A percentile compares a stretch with the other conserved stretches of the same genome.
These are phyloP conservation scores for Gorsachius goisagi DNA, from an alignment of 2,113 vertebrate species.

Conservation along the genomic window DNA sequence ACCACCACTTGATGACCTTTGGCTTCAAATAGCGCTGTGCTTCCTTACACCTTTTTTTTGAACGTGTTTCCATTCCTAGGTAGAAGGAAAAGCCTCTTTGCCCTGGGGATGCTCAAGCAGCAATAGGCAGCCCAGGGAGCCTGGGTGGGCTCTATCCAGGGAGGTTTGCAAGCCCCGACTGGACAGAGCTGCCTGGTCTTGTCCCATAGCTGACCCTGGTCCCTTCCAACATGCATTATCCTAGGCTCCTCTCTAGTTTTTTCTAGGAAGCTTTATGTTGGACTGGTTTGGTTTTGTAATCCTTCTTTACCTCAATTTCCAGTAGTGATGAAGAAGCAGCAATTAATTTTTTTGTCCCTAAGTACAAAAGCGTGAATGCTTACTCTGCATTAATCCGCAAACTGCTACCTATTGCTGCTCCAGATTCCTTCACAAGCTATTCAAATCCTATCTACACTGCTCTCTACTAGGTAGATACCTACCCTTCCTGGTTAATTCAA, in stretches of 20 bases:
- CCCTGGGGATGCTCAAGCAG: not conserved
- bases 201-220: not conserved
- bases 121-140: not conserved
- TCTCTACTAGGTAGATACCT: not conserved
- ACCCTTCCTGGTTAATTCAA: not conserved
- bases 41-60: not conserved
- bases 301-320: not conserved
- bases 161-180: not conserved
- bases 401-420: fast-evolving
- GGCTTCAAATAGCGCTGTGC: not conserved
- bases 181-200: not conserved
- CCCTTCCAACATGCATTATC: not conserved
- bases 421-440: not conserved
- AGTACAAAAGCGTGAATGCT: not conserved
- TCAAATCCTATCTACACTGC: not conserved
- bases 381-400: not conserved
- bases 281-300: not conserved
- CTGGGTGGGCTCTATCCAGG: fast-evolving
- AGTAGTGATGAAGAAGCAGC: not conserved
- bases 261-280: not conserved
- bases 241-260: not conserved
- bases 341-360: not conserved
- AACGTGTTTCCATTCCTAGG: no score
- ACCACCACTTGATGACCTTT: fast-evolving
- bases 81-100: no score